Conservation (phyloP, 2,888 invertebrate species). For the Graphium colonna region DNA sequence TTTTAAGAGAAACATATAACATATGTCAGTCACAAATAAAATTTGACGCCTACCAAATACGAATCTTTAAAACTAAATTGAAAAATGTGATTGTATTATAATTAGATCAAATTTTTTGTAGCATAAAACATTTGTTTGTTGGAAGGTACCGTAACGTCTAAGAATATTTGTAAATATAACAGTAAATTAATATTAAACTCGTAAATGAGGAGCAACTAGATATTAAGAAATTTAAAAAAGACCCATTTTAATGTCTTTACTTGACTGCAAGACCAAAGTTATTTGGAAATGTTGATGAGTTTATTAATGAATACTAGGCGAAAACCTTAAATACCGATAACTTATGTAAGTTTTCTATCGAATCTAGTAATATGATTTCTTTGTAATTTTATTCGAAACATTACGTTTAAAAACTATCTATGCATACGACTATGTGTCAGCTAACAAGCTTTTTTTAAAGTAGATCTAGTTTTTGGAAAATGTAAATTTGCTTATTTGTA, state of each 20-base stretch:
- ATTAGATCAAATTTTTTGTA: constrained; percentile 14
- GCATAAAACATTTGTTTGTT: background rate
- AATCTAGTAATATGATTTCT: background rate
- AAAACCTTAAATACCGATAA: background rate
- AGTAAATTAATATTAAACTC: constrained; percentile 36
- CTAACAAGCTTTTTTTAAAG: constrained; percentile 3
- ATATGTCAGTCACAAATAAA: too few species aligned
- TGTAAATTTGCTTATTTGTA: constrained; percentile 46
- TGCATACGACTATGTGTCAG: constrained; percentile 4
- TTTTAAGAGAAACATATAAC: too few species aligned
- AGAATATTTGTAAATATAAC: constrained; percentile 30
- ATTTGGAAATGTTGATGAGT: background rate
- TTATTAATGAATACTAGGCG: background rate
- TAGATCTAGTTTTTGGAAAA: constrained; percentile 15
- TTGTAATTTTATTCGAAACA: constrained; percentile 3
- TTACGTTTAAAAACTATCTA: constrained; percentile 12
- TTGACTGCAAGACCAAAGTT: constrained; percentile 4
- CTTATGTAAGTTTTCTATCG: constrained; percentile 8
- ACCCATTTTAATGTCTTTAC: background rate
- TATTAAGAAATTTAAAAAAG: constrained; percentile 41
- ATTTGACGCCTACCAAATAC: too few species aligned
- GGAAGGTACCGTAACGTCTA: background rate
- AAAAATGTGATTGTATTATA: constrained; percentile 35
- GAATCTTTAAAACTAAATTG: too few species aligned
- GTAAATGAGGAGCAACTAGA: constrained; percentile 75